Evolutionary conservation across 2,888 invertebrate species (phyloP), one percentile per base, ranked within the genome.

Genomic region (Bellardia pandia): DNA sequence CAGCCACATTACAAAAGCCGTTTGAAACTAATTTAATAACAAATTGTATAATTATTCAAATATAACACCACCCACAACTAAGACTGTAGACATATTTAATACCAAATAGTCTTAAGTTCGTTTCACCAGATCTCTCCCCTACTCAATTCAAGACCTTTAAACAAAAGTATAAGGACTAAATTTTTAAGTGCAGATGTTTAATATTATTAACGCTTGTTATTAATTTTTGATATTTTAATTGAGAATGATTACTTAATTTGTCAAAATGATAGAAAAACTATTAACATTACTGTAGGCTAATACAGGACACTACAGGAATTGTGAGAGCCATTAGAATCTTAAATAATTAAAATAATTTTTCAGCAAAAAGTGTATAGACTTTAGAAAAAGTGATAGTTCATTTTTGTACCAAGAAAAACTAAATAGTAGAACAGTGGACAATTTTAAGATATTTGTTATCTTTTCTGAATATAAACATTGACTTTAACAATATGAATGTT

Each of bases 151-250:
- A n/a, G 3, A 13, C 11, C 14, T 51, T 51, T 51, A 13, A 51
- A 51, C 51, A 56, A 23, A 23, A 23, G 23, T 23, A 23, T 23
- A 23, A 56, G 56, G 56, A 23, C 56, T 23, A 51, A 5, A 51
- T 51, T n/a, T 0, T 45, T 30, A 23, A 11, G 66, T 30, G 5
- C 33, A 53, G 72, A 23, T 23, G 42, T 56, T 72, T 42, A 72
- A 58, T 72, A 23, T 58, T 16, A 16, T 72, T 56, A 56, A 14
- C 7, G 53, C 42, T 72, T 40, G 23, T 58, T 72, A 72, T 72
- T 72, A 72, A 72, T 72, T 72, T 72, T 56, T 72, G 40, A 72
- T 72, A 72, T 42, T 72, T 23, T 56, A 72, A 72, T 72, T 72
- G 72, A 56, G 40, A 58, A 72, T 72, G 42, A 72, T 72, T 56